Conservation (phyloP, 2,888 invertebrate species). For the Hetaerina titia region DNA sequence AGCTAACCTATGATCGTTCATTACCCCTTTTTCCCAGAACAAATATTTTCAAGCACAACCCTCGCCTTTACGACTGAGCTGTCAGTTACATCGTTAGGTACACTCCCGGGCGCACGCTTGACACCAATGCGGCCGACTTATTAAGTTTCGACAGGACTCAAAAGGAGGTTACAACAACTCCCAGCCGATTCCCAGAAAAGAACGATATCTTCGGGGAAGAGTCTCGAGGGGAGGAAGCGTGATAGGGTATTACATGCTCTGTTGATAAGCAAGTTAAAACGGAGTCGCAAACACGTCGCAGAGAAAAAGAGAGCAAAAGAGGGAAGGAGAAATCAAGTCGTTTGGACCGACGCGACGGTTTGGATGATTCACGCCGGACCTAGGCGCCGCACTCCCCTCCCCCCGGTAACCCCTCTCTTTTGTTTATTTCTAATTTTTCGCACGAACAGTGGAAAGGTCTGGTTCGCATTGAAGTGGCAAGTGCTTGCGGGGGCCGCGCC, state of each 20-base stretch:
- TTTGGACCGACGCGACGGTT: not conserved
- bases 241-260: not conserved
- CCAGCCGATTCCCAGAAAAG: not conserved
- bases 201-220: not conserved
- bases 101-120: not conserved
- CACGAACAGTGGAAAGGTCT: not conserved
- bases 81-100: not conserved
- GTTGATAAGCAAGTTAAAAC: not conserved
- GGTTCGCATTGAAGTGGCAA: not conserved
- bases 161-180: not conserved
- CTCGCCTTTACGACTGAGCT: not conserved
- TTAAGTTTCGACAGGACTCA: not conserved
- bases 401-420: no score
- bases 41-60: not conserved
- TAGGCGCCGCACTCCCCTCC: not conserved
- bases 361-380: not conserved
- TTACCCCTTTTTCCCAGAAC: not conserved
- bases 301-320: not conserved
- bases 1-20: not conserved
- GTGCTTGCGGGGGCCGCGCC: not conserved
- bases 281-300: not conserved
- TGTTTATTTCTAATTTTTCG: not conserved
- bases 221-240: not conserved
- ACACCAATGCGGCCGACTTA: not conserved
- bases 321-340: not conserved